Conservation (phyloP, 2,888 invertebrate genomes). For the Caenorhabditis virilis region DNA sequence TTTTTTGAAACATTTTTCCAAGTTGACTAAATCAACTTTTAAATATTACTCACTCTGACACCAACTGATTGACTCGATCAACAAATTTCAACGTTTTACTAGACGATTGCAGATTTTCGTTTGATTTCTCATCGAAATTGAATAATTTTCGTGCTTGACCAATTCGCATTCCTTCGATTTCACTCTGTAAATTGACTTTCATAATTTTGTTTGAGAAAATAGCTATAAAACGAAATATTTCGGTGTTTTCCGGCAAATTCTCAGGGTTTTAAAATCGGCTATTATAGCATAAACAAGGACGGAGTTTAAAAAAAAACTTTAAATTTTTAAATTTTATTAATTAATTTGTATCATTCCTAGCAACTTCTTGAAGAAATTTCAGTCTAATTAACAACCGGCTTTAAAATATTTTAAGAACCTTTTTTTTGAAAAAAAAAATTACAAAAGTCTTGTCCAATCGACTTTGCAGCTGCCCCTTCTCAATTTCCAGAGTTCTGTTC, state of each 20-base stretch:
- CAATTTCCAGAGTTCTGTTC: constrained; percentile 19
- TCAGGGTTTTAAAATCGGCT: no score
- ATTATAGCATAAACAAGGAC: no score
- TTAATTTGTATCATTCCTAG: no score
- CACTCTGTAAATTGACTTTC: constrained; percentile 11
- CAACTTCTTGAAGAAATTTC: no score
- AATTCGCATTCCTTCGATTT: constrained; percentile 33
- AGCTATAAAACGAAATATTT: no score
- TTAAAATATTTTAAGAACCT: no score
- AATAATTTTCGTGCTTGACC: constrained; percentile 20
- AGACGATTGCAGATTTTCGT: constrained; percentile 12
- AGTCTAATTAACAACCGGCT: no score
- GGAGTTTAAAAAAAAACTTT: constrained; percentile 2
- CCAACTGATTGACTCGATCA: constrained; percentile 18
- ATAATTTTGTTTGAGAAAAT: neutral
- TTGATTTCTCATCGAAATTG: constrained; percentile 11
- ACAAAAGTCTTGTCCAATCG: constrained; percentile 30
- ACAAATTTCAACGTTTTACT: constrained; percentile 17
- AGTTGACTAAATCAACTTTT: no score
- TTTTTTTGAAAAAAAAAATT: constrained; percentile 3
- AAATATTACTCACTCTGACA: constrained; percentile 8
- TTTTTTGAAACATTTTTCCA: no score
- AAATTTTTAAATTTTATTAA: no score
- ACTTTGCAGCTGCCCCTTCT: constrained; percentile 24
- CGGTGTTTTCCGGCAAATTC: no score